Conservation (phyloP, 1,140 invertebrate genomes). For the Drosophila repletoides region DNA sequence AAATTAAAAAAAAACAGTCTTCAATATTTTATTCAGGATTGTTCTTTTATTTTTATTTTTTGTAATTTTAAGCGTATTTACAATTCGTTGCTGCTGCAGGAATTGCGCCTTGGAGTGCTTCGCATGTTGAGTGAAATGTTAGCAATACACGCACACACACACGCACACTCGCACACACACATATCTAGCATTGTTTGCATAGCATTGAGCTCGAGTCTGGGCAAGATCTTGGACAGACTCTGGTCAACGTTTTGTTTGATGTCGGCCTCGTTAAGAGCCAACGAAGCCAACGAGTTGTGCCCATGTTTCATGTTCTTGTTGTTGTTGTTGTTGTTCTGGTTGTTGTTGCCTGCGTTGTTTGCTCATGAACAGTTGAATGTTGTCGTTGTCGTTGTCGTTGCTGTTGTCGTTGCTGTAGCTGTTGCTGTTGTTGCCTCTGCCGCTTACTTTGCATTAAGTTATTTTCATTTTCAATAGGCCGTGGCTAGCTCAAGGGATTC, state of each 20-base stretch:
- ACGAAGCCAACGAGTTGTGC: slow-evolving; percentile 77
- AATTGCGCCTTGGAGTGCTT: slow-evolving; percentile 28
- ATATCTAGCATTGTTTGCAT: slow-evolving; percentile 73
- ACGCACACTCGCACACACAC: slow-evolving; percentile 19
- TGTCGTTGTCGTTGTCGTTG: slow-evolving; percentile 34
- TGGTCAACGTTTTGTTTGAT: slow-evolving; percentile 76
- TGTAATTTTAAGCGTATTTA: slow-evolving; percentile 27
- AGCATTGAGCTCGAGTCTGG: slow-evolving; percentile 50
- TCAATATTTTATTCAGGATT: neutral
- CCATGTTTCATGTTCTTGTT: slow-evolving; percentile 52
- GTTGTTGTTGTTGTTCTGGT: slow-evolving; percentile 10
- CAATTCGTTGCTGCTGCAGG: neutral
- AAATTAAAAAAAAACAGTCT: too few relatives aligned
- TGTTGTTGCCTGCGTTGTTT: slow-evolving; percentile 48
- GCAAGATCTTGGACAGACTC: slow-evolving; percentile 45
- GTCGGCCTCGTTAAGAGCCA: slow-evolving; percentile 80
- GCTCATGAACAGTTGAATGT: slow-evolving; percentile 73
- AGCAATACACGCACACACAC: slow-evolving; percentile 48
- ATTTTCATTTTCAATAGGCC: slow-evolving; percentile 80
- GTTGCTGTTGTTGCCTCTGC: slow-evolving; percentile 38
- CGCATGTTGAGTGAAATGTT: slow-evolving; percentile 77
- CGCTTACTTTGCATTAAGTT: slow-evolving; percentile 79
- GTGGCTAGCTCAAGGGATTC: slow-evolving; percentile 45
- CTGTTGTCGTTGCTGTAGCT: neutral
- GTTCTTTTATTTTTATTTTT: neutral